phyloP scores from a whole-genome alignment of 1,140 invertebrate genomes.

The Listronotus oregonensis region DNA sequence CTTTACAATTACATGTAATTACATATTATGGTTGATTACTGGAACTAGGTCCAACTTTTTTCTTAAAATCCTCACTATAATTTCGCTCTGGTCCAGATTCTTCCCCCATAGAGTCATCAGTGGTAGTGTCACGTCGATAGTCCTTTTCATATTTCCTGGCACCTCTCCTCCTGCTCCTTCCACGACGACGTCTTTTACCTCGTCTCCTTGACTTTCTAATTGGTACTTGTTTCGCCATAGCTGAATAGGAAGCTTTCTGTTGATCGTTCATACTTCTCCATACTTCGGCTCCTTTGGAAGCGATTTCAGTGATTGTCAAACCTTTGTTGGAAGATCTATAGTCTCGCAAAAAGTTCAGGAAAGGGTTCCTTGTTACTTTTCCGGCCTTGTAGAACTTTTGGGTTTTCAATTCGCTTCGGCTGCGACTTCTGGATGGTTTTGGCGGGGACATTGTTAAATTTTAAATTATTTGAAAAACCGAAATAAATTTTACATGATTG shows the following conservation, averaged over 20 bases:
- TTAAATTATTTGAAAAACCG: too few species aligned
- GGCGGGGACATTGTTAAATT: too few species aligned
- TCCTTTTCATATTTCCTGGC: neutral
- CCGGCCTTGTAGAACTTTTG: constrained; percentile 1
- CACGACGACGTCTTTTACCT: neutral
- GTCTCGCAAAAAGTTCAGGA: constrained; percentile 22
- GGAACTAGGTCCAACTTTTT: too few species aligned
- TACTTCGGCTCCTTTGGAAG: constrained; percentile 8
- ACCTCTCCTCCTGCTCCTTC: neutral
- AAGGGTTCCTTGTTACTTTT: constrained; percentile 17
- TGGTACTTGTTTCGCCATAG: constrained; percentile 12
- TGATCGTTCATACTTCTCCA: constrained; percentile 25
- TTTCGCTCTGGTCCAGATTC: too few species aligned
- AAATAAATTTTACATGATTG: too few species aligned
- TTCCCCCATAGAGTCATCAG: too few species aligned
- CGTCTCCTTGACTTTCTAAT: neutral
- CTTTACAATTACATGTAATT: too few species aligned
- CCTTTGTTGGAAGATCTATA: constrained; percentile 2
- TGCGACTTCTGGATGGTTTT: too few species aligned
- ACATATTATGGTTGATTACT: too few species aligned
- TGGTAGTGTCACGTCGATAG: neutral
- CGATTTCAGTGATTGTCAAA: constrained; percentile 10
- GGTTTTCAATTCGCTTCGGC: neutral
- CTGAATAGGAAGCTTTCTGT: constrained; percentile 19
- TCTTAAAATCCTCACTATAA: too few species aligned